Percentiles rank a stretch among this genome's conserved stretches.
Conservation (phyloP, 2,888 invertebrate species). For the Zygogramma bicolorata region DNA sequence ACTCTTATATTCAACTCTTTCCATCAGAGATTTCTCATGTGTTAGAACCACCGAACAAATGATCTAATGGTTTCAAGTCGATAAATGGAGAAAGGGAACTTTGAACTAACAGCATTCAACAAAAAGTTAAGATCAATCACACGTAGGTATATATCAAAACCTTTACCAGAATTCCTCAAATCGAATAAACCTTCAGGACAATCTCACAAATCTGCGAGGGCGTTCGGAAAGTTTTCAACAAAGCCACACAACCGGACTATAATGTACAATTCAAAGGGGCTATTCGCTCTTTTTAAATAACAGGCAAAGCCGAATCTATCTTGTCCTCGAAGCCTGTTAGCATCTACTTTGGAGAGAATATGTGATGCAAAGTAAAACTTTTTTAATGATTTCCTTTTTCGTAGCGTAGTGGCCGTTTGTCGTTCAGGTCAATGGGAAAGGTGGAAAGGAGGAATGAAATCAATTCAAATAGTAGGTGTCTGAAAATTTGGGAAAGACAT, state of each 20-base stretch:
- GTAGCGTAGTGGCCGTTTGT: slow-evolving; percentile 15
- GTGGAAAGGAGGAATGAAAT: neutral
- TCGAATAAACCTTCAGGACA: neutral
- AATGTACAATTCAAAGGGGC: neutral
- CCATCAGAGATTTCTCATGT: no score
- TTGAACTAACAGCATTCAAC: no score
- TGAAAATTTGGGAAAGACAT: no score
- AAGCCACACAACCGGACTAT: neutral
- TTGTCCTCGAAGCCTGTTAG: slow-evolving; percentile 16
- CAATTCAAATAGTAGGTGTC: neutral
- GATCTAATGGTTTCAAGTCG: no score
- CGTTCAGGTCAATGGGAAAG: neutral
- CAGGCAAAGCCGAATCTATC: slow-evolving; percentile 22
- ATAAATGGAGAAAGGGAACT: no score
- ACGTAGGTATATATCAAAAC: neutral
- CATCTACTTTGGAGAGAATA: slow-evolving; percentile 25
- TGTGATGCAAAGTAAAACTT: slow-evolving; percentile 22
- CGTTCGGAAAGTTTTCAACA: neutral
- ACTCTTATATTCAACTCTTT: no score
- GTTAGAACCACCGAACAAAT: no score
- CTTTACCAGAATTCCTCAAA: neutral
- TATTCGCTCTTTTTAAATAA: slow-evolving; percentile 16
- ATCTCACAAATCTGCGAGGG: neutral
- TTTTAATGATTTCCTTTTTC: slow-evolving; percentile 28
- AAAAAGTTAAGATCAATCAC: neutral